Evolutionary conservation across 2,888 invertebrate species (phyloP), one percentile per base, ranked within the genome.

Genomic region (Xylota segnis): DNA sequence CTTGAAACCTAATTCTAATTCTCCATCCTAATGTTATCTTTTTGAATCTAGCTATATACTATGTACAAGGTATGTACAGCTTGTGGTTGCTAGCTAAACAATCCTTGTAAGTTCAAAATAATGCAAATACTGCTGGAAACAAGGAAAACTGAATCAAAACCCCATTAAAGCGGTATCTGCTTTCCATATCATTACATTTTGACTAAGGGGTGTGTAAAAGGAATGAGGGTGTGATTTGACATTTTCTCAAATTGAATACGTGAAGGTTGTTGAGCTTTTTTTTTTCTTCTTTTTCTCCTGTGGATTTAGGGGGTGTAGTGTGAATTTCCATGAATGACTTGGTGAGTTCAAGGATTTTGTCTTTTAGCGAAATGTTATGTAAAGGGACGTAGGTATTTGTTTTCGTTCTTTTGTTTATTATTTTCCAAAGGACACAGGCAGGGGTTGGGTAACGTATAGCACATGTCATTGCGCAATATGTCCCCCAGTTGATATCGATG

Each of bases 121-220:
- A 40, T 68, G 16, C 40, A 43, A 29, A 68, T 12, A 16, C n/a
- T 66, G 10, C 68, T 16, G 43, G 18, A 58, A 70, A 34, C 10
- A 70, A 56, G 45, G 29, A 23, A 12, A 12, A 16, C 54, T 14
- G 10, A 10, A 45, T 18, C 18, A 18, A 47, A 18, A 14, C 9
- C n/a, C 58, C 58, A 45, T 70, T 70, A 58, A 9, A n/a, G 6
- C n/a, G 45, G 43, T 68, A 56, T 68, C 70, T 47, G 58, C 34
- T 47, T 71, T 71, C 45, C 70, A 71, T 58, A 43, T 34, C 70
- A 71, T 71, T 58, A 58, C 58, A 6, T 18, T 29, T n/a, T 14
- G 40, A 29, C 10, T 32, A 43, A 23, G 29, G 68, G 54, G 29
- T 9, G 23, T 40, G 52, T 14, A 56, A 12, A 45, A 18, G 23